These are phyloP conservation scores for Drosophila neotestacea DNA, from an alignment of 2,888 invertebrate genomes.

Conservation along the genomic window DNA sequence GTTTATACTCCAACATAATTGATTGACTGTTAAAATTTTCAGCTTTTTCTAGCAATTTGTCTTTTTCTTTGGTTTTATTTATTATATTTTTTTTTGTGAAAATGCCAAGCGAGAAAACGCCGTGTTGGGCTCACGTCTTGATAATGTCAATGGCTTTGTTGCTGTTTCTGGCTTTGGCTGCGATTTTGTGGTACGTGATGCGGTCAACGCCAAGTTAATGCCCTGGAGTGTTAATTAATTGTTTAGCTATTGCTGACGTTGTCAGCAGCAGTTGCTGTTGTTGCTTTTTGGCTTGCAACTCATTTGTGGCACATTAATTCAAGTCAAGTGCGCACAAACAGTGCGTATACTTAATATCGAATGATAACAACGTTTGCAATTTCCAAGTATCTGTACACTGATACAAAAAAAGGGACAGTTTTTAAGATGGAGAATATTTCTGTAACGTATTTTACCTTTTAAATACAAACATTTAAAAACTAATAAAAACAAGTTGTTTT, in stretches of 20 bases:
- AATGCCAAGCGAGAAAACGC: conserved; percentile 25
- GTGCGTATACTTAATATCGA: conserved; percentile 69
- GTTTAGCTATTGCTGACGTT: conserved; percentile 37
- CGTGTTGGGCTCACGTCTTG: conserved; percentile 42
- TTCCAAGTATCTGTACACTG: conserved; percentile 9
- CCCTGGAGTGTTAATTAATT: conserved; percentile 65
- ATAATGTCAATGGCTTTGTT: conserved; percentile 19
- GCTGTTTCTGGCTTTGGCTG: conserved; percentile 22
- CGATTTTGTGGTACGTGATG: conserved; percentile 57
- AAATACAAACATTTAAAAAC: no score
- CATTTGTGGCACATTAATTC: conserved; percentile 22
- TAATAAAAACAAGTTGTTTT: no score
- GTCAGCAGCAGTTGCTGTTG: conserved; percentile 26
- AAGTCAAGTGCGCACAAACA: conserved; percentile 20
- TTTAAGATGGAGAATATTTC: no score
- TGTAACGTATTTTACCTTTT: no score
- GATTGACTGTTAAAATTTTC: conserved; percentile 68
- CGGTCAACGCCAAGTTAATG: conserved; percentile 41
- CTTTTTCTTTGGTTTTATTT: not conserved
- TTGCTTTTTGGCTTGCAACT: not conserved
- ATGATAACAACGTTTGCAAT: conserved; percentile 20
- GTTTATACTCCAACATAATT: conserved; percentile 60
- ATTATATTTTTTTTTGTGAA: not conserved
- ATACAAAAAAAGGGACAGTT: no score
- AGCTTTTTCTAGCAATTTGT: conserved; percentile 48